Base-by-base conservation (phyloP, 1,140 invertebrate genomes). In the Adoxophyes honmai region DNA sequence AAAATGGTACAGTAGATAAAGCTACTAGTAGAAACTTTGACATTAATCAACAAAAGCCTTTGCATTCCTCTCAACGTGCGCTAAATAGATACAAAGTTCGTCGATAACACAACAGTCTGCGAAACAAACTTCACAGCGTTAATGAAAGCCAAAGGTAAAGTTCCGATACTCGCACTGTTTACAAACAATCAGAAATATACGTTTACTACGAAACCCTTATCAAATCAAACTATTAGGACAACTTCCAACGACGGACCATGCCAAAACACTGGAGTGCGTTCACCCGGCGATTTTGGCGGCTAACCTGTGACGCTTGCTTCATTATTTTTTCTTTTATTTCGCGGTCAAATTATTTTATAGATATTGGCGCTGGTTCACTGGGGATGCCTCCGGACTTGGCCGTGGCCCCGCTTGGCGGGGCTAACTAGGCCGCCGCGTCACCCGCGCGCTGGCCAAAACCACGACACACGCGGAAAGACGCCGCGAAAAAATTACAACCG, bases 191-290 rank as follows among this genome's bases (percentile, higher is more conserved):
- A 33, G 15, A 54, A 7, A 55, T 36, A 34, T 58, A 64, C 68
- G 68, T 70, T 70, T 71, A 73, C 64, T 55, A 63, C 54, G 57
- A 28, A 51, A 38, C 57, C 73, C 71, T 70, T 75, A 80, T 73
- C 74, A 68, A 77, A 78, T 68, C 68, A 72, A 75, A 83, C 74
- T 83, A 84, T 84, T 88, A 88, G 79, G 81, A 81, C 73, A 70
- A 68, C 75, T 73, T 85, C 79, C 85, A 84, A 78, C 60, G 61
- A 57, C 63, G 57, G n/a, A n/a, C 62, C 76, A 72, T 81, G 85
- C 85, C 85, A 88, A 87, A 83, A 81, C 78, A 70, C 85, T 85
- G 77, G 83, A 86, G 85, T 73, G 74, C 83, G 74, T 86, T 84
- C 77, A 85, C 80, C 82, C 73, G 64, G 73, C 77, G 70, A 73